Evolutionary conservation across 35 echinoderm and acorn worm species (phyloP), one percentile per base, ranked within the genome.

Genomic region (Antedon bifida): DNA sequence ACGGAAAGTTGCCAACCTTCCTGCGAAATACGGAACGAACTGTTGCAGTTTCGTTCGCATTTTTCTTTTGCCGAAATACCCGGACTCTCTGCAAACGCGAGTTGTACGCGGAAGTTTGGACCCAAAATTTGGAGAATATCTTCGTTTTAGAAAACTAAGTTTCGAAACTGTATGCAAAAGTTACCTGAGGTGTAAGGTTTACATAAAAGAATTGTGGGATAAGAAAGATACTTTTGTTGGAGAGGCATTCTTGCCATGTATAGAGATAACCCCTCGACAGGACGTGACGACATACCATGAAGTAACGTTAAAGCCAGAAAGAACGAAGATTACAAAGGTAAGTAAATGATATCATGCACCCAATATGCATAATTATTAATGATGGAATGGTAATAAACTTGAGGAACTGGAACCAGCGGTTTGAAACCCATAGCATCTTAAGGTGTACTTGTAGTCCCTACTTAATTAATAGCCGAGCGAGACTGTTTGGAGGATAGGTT

Each of bases 161-260:
- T 39, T 82, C 4, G 78, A 55, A 13, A 79, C 81, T 21, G 78
- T 74, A 31, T 51, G 81, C 29, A 81, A 74, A 31, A 81, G 77
- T n/a, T 81, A 38, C 46, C 86, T 87, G 0, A 73, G 76, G 73
- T 55, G 81, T 23, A 87, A 87, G 30, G 42, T 87, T 19, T 87
- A 87, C 79, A 81, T 82, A n/a, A 87, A 75, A 75, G 86, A 87
- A 64, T 81, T 81, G 31, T 87, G 79, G 78, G 81, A 87, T 35
- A 56, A 80, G 26, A 87, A 82, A 39, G 78, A 81, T 30, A 45
- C 42, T 29, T 87, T 87, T 46, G 42, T 79, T 31, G 86, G 86
- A 23, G 86, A 87, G 51, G 86, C 78, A 10, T 81, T 87, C 30
- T 46, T 73, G 0, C 78, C 79, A 39, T 87, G 86, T 36, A 31